Conservation (phyloP, 2,888 invertebrate genomes). For the Pheosia gnoma region DNA sequence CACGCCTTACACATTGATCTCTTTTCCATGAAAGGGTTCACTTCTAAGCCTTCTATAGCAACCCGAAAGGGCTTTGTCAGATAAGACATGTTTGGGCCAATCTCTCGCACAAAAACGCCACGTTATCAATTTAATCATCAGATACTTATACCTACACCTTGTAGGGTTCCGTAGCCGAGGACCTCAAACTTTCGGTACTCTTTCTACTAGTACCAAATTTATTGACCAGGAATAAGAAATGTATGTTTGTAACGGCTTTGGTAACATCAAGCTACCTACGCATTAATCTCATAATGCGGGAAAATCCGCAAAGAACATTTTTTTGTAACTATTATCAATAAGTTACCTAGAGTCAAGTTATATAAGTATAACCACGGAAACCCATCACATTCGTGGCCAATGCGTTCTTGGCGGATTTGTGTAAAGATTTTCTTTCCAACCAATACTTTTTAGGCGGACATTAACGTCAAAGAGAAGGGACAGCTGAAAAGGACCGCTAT, state of each 20-base stretch:
- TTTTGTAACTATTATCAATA: too few relatives aligned
- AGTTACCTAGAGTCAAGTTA: neutral
- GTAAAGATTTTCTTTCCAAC: conserved; percentile 29
- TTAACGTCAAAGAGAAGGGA: conserved; percentile 50
- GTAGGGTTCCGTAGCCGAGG: neutral
- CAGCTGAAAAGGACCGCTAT: conserved; percentile 43
- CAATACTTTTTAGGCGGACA: conserved; percentile 36
- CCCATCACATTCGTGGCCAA: neutral
- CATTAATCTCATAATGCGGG: too few relatives aligned
- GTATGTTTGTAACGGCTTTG: too few relatives aligned
- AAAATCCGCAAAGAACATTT: too few relatives aligned
- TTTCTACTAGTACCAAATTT: too few relatives aligned
- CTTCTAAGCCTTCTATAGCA: conserved; percentile 61
- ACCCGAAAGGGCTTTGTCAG: conserved; percentile 64
- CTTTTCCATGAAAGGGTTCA: conserved; percentile 67
- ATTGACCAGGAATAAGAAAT: too few relatives aligned
- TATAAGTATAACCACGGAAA: neutral
- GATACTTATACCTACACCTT: conserved; percentile 39
- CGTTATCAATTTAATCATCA: conserved; percentile 74
- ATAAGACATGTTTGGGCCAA: conserved; percentile 68
- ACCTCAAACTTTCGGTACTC: neutral
- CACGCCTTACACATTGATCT: conserved; percentile 58
- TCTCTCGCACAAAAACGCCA: conserved; percentile 60
- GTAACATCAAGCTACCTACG: too few relatives aligned
- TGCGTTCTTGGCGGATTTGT: conserved; percentile 9